phyloP scores from a whole-genome alignment of 2,797 vertebrate genomes.

The Enteromius anoplus region DNA sequence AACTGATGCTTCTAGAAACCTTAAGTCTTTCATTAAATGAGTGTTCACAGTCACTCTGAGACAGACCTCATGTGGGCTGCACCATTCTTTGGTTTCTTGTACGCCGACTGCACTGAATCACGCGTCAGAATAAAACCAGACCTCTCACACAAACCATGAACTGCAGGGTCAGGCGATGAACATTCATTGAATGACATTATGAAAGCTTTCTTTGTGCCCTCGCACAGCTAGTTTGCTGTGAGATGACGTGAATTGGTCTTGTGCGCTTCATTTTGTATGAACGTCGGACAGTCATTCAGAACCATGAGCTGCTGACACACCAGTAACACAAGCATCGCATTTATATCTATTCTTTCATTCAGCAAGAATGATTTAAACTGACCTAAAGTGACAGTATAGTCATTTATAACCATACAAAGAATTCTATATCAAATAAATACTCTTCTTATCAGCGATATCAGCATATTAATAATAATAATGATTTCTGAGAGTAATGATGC shows the following conservation, averaged over 20 bases:
- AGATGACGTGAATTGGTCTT: constrained; percentile 15
- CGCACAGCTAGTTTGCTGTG: constrained; percentile 32
- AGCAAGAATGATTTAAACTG: not conserved
- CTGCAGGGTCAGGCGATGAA: constrained; percentile 15
- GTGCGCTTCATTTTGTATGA: constrained; percentile 35
- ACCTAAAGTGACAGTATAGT: too few relatives aligned
- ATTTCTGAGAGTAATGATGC: not conserved
- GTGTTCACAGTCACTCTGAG: not conserved
- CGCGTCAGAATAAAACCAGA: constrained; percentile 1
- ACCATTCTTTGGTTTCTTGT: not conserved
- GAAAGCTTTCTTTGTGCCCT: constrained; percentile 27
- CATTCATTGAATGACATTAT: constrained; percentile 11
- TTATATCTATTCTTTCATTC: not conserved
- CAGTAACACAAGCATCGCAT: not conserved
- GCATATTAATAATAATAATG: not conserved
- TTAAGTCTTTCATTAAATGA: constrained; percentile 9
- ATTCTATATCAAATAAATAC: not conserved
- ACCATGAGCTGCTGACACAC: not conserved
- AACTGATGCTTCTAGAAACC: constrained; percentile 1
- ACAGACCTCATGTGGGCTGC: not conserved
- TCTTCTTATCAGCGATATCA: not conserved
- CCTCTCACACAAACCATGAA: constrained; percentile 29
- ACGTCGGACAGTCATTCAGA: constrained; percentile 15
- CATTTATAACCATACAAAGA: not conserved
- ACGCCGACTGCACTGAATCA: constrained; percentile 6